Conservation (phyloP, 92 coral and sea anemone species). For the Actinernus sp. region DNA sequence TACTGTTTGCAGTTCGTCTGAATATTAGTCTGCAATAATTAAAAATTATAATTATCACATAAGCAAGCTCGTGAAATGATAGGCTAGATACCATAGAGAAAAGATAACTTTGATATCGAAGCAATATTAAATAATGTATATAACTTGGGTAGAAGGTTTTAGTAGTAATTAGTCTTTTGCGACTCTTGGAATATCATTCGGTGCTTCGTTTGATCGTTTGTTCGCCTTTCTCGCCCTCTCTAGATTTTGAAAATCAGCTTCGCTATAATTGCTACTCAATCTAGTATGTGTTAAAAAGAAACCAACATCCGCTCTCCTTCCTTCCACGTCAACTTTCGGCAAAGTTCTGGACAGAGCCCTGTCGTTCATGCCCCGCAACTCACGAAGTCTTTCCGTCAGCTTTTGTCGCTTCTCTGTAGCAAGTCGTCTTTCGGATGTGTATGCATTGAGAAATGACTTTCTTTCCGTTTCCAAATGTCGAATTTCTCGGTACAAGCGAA, state of each 20-base stretch:
- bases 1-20: too few species aligned
- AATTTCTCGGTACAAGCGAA: constrained; percentile 37
- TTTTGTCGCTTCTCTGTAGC: constrained; percentile 37
- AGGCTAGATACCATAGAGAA: too few species aligned
- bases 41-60: too few species aligned
- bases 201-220: constrained; percentile 10
- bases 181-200: not conserved
- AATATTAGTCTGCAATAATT: too few species aligned
- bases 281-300: not conserved
- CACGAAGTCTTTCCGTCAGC: constrained; percentile 37
- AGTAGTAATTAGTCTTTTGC: too few species aligned
- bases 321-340: not conserved
- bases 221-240: constrained; percentile 19
- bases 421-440: constrained; percentile 29
- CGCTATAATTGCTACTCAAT: too few species aligned
- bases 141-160: too few species aligned
- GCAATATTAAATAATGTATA: too few species aligned
- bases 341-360: not conserved
- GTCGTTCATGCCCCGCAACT: constrained; percentile 17
- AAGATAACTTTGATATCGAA: too few species aligned
- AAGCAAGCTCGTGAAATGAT: too few species aligned
- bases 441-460: constrained; percentile 54
- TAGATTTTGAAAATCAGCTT: too few species aligned
- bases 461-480: constrained; percentile 50
- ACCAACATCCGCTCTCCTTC: not conserved